Percentiles rank a stretch among this genome's conserved stretches.
Conservation (phyloP, 2,797 vertebrate species). For the Prunella strophiata region DNA sequence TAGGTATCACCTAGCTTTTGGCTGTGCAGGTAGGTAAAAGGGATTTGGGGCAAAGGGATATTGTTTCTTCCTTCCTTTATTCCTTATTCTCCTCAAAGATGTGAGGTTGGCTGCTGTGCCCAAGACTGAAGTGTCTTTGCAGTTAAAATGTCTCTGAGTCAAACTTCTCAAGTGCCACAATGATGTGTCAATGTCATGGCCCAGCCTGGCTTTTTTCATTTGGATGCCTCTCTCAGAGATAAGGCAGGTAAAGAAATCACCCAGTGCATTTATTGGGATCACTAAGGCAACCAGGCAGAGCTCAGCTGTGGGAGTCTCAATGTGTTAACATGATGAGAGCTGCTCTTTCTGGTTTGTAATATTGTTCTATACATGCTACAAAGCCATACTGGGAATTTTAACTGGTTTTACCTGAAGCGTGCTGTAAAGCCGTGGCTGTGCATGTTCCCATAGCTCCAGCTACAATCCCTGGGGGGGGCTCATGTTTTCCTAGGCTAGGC, state of each 20-base stretch:
- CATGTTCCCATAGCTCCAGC: rapidly evolving
- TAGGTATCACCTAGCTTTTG: conserved; percentile 96
- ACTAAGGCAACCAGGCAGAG: background rate
- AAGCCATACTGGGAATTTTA: background rate
- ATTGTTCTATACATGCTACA: background rate
- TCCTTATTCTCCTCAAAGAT: background rate
- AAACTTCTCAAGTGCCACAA: background rate
- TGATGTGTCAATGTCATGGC: background rate
- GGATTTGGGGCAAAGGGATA: background rate
- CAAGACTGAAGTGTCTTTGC: background rate
- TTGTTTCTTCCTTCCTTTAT: background rate
- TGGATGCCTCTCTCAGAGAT: background rate
- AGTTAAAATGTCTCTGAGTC: background rate
- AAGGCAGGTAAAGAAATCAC: background rate
- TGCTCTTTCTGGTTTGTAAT: background rate
- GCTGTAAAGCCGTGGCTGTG: background rate
- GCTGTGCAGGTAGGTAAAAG: conserved; percentile 90
- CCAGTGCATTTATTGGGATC: background rate
- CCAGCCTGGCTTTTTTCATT: background rate
- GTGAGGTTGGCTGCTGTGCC: background rate
- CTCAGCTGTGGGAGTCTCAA: background rate
- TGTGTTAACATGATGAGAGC: background rate
- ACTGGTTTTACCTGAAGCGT: background rate
- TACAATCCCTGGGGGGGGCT: background rate
- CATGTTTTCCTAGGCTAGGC: background rate